Conservation (phyloP, 2,113 vertebrate genomes). For the Probosciger aterrimus region DNA sequence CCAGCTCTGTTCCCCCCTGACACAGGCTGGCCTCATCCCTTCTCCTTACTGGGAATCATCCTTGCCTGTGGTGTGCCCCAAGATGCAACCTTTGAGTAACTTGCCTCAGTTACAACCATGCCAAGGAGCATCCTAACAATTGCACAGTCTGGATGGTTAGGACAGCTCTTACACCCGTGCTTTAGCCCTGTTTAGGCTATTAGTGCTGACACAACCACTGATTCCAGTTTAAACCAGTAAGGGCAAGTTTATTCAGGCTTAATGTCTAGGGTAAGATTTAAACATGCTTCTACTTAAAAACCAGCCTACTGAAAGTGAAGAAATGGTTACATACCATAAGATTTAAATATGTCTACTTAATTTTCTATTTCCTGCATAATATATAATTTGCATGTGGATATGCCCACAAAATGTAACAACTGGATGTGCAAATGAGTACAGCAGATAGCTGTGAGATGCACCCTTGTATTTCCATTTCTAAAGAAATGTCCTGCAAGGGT, state of each 20-base stretch:
- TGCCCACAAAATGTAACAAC: background rate
- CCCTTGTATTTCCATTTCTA: background rate
- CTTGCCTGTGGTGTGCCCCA: background rate
- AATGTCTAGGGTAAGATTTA: background rate
- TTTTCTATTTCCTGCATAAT: background rate
- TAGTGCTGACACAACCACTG: background rate
- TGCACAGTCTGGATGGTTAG: background rate
- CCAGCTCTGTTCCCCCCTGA: background rate
- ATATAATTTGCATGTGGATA: background rate
- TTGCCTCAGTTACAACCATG: background rate
- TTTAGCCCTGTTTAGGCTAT: background rate
- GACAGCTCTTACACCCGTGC: background rate
- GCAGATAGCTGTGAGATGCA: background rate
- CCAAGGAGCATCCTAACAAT: fast-evolving
- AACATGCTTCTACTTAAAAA: background rate
- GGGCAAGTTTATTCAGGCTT: background rate
- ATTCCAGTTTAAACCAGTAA: background rate
- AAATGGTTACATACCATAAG: background rate
- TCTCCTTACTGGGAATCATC: background rate
- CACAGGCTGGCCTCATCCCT: background rate
- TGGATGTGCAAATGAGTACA: background rate
- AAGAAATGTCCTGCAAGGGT: background rate
- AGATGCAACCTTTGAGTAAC: background rate
- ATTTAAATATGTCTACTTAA: background rate
- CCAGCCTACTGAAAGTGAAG: background rate